These are phyloP conservation scores for Arbacia lixula DNA, from an alignment of 53 echinoderm and acorn worm species.

Conservation along the genomic window DNA sequence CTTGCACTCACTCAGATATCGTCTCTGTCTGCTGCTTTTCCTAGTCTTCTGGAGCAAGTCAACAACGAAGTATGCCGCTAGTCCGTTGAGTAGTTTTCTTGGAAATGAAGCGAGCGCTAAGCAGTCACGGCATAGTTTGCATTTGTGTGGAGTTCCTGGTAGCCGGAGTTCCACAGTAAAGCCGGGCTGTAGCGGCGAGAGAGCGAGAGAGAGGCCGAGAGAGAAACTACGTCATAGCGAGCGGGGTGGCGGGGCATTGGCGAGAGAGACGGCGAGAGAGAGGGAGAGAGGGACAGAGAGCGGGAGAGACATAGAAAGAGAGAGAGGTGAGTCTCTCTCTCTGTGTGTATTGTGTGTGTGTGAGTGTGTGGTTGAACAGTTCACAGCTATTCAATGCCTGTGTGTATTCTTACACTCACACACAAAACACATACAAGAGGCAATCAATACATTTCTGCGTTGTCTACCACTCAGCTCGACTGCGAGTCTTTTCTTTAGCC, in stretches of 20 bases:
- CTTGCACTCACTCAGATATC: not conserved
- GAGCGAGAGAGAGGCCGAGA: too few species aligned
- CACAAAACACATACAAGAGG: too few species aligned
- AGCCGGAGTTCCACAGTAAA: conserved; percentile 4
- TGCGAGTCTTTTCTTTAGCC: not conserved
- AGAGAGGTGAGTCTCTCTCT: not conserved
- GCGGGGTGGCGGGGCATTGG: too few species aligned
- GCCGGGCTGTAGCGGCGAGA: not conserved
- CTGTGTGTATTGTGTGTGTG: conserved; percentile 24
- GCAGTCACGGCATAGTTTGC: conserved; percentile 44
- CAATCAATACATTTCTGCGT: conserved; percentile 15
- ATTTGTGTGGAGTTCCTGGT: conserved; percentile 50
- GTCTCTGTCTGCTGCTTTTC: not conserved
- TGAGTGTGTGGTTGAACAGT: conserved; percentile 3
- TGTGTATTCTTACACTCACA: conserved; percentile 44
- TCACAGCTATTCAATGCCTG: conserved; percentile 25
- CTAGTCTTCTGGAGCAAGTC: conserved; percentile 28
- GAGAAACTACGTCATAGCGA: too few species aligned
- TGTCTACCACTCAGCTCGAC: not conserved
- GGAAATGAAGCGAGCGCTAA: conserved; percentile 31
- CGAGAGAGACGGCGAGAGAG: too few species aligned
- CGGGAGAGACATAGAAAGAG: too few species aligned
- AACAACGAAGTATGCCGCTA: conserved; percentile 29
- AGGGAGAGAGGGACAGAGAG: conserved; percentile 4
- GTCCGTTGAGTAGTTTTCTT: conserved; percentile 41